These are phyloP conservation scores for Plutella xylostella DNA, from an alignment of 2,888 invertebrate species.

Conservation along the genomic window DNA sequence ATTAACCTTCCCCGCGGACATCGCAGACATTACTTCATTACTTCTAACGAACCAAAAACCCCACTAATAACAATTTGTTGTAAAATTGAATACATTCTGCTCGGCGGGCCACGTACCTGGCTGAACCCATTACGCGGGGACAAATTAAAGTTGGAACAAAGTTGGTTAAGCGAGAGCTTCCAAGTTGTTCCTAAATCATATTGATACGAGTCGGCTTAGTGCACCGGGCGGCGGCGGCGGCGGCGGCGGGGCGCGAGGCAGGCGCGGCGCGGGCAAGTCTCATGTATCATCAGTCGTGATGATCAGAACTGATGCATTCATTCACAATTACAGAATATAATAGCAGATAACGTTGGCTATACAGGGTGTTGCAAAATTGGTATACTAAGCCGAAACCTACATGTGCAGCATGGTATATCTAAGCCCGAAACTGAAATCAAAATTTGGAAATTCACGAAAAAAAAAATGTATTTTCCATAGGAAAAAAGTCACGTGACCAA, in stretches of 20 bases:
- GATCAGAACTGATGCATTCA: no score
- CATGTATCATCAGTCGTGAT: not conserved
- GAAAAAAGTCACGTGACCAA: no score
- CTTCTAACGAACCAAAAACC: no score
- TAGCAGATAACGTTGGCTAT: not conserved
- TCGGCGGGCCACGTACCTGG: no score
- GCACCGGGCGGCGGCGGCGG: not conserved
- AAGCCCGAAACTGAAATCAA: no score
- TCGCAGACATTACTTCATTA: no score
- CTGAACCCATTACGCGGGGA: no score
- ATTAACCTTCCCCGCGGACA: not conserved
- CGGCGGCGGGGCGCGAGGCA: not conserved
- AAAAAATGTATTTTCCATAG: no score
- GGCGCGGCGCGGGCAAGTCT: not conserved
- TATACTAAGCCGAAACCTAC: not conserved
- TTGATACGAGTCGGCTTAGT: slow-evolving; percentile 32
- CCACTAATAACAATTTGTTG: no score
- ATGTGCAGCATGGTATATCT: no score
- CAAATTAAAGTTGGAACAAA: slow-evolving; percentile 28
- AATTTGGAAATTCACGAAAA: no score
- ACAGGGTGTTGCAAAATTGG: not conserved
- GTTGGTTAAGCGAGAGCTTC: slow-evolving; percentile 26
- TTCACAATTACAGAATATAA: not conserved
- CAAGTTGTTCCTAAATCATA: slow-evolving; percentile 37
- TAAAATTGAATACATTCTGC: no score